A percentile compares a stretch with the other conserved stretches of the same genome.
phyloP scores from a whole-genome alignment of 1,140 invertebrate species.

The Rhopalosiphum maidis region DNA sequence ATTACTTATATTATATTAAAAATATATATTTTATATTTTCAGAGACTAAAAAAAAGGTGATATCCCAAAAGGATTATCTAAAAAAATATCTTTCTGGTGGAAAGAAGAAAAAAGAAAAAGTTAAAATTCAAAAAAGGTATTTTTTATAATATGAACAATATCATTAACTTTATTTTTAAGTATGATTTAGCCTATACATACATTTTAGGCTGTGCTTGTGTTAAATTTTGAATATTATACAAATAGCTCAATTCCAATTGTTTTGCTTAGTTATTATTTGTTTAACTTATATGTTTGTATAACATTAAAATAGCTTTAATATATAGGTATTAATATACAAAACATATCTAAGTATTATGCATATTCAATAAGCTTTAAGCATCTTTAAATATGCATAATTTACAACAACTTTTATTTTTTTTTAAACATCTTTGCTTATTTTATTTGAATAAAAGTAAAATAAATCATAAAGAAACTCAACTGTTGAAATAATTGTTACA shows the following conservation, averaged over 20 bases:
- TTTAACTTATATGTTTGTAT: background rate
- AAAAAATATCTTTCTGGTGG: constrained; percentile 65
- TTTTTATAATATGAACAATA: background rate
- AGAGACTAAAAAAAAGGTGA: constrained; percentile 12
- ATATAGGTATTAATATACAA: too few relatives aligned
- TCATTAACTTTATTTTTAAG: background rate
- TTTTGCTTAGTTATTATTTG: background rate
- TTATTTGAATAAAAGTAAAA: background rate
- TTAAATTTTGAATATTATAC: background rate
- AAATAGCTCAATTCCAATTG: background rate
- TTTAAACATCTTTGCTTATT: background rate
- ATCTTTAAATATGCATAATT: background rate
- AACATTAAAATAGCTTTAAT: background rate
- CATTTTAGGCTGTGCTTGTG: background rate
- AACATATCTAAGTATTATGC: too few relatives aligned
- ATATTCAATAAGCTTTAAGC: too few relatives aligned
- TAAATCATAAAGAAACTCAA: background rate
- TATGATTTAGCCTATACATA: background rate
- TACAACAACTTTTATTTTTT: too few relatives aligned
- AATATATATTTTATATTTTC: constrained; percentile 11
- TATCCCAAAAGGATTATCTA: constrained; percentile 78
- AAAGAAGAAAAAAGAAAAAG: constrained; percentile 61
- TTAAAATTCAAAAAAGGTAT: constrained; percentile 59
- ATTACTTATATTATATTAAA: background rate
- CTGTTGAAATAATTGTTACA: background rate